Conservation (phyloP, 1,140 invertebrate genomes). For the Apis laboriosa region DNA sequence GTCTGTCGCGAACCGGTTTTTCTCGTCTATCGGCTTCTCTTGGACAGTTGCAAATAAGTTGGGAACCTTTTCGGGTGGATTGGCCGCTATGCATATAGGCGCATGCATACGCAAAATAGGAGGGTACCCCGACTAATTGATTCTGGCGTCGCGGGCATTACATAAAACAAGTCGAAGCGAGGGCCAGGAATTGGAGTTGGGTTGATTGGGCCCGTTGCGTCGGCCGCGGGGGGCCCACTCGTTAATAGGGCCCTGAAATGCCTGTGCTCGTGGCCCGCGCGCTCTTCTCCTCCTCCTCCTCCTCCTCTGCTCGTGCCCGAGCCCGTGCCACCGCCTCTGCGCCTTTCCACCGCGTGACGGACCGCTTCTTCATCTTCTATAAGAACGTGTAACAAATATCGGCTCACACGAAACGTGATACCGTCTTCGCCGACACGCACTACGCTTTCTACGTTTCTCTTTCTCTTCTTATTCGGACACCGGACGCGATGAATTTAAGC, state of each 20-base stretch:
- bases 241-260: slow-evolving; percentile 70
- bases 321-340: not conserved
- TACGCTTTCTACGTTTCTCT: slow-evolving; percentile 48
- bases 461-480: not conserved
- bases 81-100: slow-evolving; percentile 56
- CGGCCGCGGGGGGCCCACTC: slow-evolving; percentile 63
- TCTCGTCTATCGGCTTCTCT: slow-evolving; percentile 41
- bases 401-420: slow-evolving; percentile 67
- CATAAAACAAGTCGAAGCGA: slow-evolving; percentile 68
- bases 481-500: slow-evolving; percentile 49
- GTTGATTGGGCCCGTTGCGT: slow-evolving; percentile 63
- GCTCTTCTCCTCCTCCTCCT: not conserved
- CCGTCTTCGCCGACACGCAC: slow-evolving; percentile 55
- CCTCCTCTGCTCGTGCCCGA: slow-evolving; percentile 41
- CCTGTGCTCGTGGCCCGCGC: slow-evolving; percentile 2
- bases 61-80: slow-evolving; percentile 40
- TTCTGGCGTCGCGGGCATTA: slow-evolving; percentile 70
- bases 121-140: slow-evolving; percentile 70
- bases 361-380: slow-evolving; percentile 66
- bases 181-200: slow-evolving; percentile 55
- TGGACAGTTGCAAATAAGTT: slow-evolving; percentile 66
- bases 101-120: slow-evolving; percentile 67
- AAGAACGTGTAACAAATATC: slow-evolving; percentile 68
- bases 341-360: slow-evolving; percentile 36
- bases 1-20: slow-evolving; percentile 61